Conservation (phyloP, 1,140 invertebrate species). For the Phocides pigmalion region DNA sequence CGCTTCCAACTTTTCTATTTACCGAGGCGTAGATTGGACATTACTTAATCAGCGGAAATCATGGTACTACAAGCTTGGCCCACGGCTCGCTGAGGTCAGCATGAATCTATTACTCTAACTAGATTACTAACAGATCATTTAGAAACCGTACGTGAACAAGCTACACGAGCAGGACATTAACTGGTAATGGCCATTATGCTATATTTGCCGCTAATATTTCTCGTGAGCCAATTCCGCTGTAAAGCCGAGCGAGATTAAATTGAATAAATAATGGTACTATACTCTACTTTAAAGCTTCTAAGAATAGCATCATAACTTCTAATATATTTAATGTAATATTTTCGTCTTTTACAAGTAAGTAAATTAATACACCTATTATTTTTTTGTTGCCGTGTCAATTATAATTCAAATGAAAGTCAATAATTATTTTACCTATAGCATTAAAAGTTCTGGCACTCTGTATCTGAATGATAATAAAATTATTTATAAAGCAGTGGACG, state of each 20-base stretch:
- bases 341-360: too few species aligned
- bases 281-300: too few species aligned
- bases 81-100: slow-evolving; percentile 10
- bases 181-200: slow-evolving; percentile 7
- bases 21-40: not conserved
- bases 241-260: slow-evolving; percentile 7
- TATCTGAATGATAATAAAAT: too few species aligned
- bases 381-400: too few species aligned
- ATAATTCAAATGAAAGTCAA: too few species aligned
- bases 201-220: slow-evolving; percentile 10
- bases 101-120: slow-evolving; percentile 19
- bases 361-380: too few species aligned
- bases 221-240: slow-evolving; percentile 9
- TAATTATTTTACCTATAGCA: too few species aligned
- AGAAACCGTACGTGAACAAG: slow-evolving; percentile 5
- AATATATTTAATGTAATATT: too few species aligned
- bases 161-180: slow-evolving; percentile 8
- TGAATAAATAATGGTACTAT: slow-evolving; percentile 9
- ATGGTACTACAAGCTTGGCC: not conserved
- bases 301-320: too few species aligned
- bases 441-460: too few species aligned
- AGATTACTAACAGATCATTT: slow-evolving; percentile 16
- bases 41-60: slow-evolving; percentile 9
- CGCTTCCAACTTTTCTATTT: not conserved
- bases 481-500: too few species aligned